phyloP scores from a whole-genome alignment of 23 tunicate species.

The Corella eumyota region DNA sequence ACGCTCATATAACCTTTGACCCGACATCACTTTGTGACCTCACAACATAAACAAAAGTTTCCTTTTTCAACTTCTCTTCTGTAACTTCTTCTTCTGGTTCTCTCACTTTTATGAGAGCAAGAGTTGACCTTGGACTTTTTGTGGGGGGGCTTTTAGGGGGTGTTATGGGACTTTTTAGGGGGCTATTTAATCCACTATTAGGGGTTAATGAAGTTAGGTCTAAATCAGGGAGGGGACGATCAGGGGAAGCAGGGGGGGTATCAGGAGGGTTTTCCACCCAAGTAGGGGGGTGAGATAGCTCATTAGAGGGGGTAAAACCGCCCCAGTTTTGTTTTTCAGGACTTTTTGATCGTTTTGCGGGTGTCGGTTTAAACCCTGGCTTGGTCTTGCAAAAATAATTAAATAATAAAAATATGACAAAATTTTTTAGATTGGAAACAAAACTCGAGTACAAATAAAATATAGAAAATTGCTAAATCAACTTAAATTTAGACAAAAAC shows the following conservation, averaged over 20 bases:
- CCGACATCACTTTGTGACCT: constrained; percentile 50
- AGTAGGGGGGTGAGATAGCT: constrained; percentile 18
- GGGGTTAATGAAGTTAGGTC: constrained; percentile 24
- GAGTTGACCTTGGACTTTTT: constrained; percentile 1
- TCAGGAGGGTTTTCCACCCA: constrained; percentile 23
- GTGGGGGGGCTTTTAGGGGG: constrained; percentile 9
- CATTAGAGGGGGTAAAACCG: too few relatives aligned
- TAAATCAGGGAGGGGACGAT: constrained; percentile 19
- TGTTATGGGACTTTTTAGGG: background rate
- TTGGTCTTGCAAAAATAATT: too few relatives aligned
- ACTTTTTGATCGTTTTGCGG: too few relatives aligned
- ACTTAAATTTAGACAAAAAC: too few relatives aligned
- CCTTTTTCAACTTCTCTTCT: constrained; percentile 21
- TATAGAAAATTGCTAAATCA: too few relatives aligned
- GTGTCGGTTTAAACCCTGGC: too few relatives aligned
- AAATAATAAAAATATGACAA: too few relatives aligned
- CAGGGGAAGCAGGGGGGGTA: background rate
- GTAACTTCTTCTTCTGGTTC: constrained; percentile 12
- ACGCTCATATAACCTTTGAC: too few relatives aligned
- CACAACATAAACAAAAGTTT: constrained; percentile 48
- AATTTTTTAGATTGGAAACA: too few relatives aligned
- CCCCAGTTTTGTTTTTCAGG: too few relatives aligned
- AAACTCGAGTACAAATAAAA: too few relatives aligned
- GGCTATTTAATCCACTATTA: background rate
- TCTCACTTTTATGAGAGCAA: constrained; percentile 14